Conservation (phyloP, 2,797 vertebrate genomes). For the Pseudochirops cupreus region DNA sequence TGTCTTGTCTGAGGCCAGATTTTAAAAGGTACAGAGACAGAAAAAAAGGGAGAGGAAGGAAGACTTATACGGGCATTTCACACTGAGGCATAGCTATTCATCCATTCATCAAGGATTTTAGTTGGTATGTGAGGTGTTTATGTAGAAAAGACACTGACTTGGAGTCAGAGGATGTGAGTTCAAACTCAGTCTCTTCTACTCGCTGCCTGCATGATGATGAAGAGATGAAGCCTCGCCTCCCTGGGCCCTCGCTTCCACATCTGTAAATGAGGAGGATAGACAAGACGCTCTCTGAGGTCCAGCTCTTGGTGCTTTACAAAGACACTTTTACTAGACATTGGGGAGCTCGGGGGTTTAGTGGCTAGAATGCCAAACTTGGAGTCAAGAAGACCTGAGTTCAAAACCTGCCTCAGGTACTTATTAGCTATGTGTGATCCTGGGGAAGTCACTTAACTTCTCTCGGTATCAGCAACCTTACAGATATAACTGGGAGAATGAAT, state of each 20-base stretch:
- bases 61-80: not conserved
- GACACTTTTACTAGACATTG: not conserved
- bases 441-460: not conserved
- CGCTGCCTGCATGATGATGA: not conserved
- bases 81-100: not conserved
- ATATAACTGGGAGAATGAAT: too few relatives aligned
- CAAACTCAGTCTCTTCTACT: not conserved
- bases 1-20: not conserved
- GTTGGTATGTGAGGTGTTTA: not conserved
- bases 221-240: not conserved
- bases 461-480: accelerated
- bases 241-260: not conserved
- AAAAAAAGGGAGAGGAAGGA: not conserved
- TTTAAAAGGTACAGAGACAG: not conserved
- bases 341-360: not conserved
- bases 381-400: not conserved
- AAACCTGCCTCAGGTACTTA: not conserved
- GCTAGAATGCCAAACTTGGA: not conserved
- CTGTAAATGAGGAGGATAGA: not conserved
- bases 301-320: not conserved
- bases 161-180: not conserved
- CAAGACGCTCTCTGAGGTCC: not conserved
- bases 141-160: not conserved
- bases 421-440: not conserved
- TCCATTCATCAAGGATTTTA: not conserved